phyloP scores from a whole-genome alignment of 2,797 vertebrate genomes.

The Spondyliosoma cantharus region DNA sequence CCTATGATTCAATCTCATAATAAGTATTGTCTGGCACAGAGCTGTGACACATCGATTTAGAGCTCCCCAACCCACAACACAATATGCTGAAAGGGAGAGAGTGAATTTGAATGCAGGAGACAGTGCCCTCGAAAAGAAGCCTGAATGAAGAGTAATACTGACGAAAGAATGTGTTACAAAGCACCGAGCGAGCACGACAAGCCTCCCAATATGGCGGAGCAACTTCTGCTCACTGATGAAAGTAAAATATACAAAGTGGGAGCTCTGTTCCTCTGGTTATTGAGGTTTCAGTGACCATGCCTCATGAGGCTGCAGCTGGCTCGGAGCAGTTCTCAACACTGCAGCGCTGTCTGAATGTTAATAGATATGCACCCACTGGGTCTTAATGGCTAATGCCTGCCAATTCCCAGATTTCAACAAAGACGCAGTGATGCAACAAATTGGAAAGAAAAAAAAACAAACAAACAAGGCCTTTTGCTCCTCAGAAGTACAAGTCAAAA shows the following conservation, averaged over 20 bases:
- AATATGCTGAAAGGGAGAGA: constrained; percentile 53
- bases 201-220: neutral
- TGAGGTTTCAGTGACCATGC: constrained; percentile 49
- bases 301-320: constrained; percentile 73
- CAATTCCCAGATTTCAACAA: constrained; percentile 74
- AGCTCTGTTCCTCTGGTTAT: constrained; percentile 50
- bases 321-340: constrained; percentile 70
- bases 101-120: constrained; percentile 64
- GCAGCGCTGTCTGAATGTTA: constrained; percentile 78
- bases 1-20: constrained; percentile 49
- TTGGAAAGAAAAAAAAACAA: constrained; percentile 22
- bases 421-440: constrained; percentile 76
- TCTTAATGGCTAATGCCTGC: constrained; percentile 61
- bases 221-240: constrained; percentile 56
- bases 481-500: constrained; percentile 11
- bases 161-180: constrained; percentile 28
- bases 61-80: constrained; percentile 35
- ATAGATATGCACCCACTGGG: constrained; percentile 73
- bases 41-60: constrained; percentile 60
- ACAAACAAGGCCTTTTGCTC: constrained; percentile 44
- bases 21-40: constrained; percentile 56
- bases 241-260: constrained; percentile 55
- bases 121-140: constrained; percentile 22
- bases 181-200: constrained; percentile 11
- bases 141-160: constrained; percentile 26